Evolutionary conservation across 2,113 vertebrate species (phyloP).

Genomic region (Tachysurus vachellii): DNA sequence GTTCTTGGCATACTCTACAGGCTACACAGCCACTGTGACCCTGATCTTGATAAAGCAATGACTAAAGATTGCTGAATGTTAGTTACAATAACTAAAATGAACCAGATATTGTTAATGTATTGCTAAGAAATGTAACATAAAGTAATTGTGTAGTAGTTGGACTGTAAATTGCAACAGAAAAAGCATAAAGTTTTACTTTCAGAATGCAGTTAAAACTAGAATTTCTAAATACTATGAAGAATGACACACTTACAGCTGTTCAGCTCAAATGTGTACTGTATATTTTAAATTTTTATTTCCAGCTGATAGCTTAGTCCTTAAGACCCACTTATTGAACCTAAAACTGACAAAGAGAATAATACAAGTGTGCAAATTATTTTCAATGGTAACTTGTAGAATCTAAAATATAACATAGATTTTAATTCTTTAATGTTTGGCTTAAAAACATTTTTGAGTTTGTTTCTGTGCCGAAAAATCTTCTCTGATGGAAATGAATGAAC

Average conservation of each 20-base stretch:
- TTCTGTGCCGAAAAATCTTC: neutral
- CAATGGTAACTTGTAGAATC: neutral
- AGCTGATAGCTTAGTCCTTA: neutral
- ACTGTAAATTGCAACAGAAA: neutral
- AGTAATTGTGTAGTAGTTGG: neutral
- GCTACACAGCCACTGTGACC: neutral
- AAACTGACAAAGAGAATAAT: neutral
- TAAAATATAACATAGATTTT: neutral
- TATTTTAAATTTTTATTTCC: neutral
- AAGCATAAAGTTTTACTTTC: neutral
- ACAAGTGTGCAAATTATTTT: neutral
- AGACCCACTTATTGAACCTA: neutral
- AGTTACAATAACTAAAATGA: neutral
- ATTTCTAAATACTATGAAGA: neutral
- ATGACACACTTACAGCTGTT: too few relatives aligned
- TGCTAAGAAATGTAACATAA: neutral
- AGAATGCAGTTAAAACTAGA: neutral
- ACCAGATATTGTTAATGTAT: neutral
- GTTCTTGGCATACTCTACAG: neutral
- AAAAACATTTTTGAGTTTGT: neutral
- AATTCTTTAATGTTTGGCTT: neutral
- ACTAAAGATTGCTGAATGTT: neutral
- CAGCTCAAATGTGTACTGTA: too few relatives aligned
- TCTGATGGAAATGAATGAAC: neutral
- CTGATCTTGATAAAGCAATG: neutral